Percentiles rank a stretch among this genome's conserved stretches.
phyloP scores from a whole-genome alignment of 2,888 invertebrate species.

The Gnatocerus cornutus region DNA sequence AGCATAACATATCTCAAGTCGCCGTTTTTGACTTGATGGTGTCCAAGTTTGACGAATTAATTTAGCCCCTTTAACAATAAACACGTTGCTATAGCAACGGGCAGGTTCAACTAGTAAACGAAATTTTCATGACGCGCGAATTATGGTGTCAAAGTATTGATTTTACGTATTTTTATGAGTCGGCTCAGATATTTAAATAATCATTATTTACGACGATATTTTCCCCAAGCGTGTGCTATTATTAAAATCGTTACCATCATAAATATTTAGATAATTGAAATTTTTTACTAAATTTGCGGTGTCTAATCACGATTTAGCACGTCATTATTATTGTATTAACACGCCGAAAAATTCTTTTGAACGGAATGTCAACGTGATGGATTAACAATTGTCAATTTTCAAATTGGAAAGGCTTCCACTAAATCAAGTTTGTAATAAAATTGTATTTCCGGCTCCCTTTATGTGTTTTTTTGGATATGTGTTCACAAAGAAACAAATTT shows the following conservation, averaged over 20 bases:
- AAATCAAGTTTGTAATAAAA: constrained; percentile 6
- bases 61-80: constrained; percentile 28
- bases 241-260: constrained; percentile 12
- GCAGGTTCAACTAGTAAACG: constrained; percentile 14
- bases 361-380: constrained; percentile 21
- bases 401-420: not conserved
- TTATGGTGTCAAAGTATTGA: constrained; percentile 4
- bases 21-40: no score
- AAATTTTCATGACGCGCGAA: constrained; percentile 18
- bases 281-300: constrained; percentile 22
- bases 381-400: constrained; percentile 12
- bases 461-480: constrained; percentile 18
- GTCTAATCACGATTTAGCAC: constrained; percentile 20
- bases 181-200: constrained; percentile 14
- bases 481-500: constrained; percentile 26
- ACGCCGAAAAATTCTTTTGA: not conserved
- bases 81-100: constrained; percentile 26
- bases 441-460: constrained; percentile 5
- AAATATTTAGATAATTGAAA: constrained; percentile 36
- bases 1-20: no score
- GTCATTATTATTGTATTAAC: constrained; percentile 1
- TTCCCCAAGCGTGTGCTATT: constrained; percentile 9
- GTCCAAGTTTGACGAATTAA: no score
- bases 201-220: constrained; percentile 18
- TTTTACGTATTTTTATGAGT: constrained; percentile 7